Base-by-base conservation (phyloP, 2,888 invertebrate species). In the Eretmocerus hayati region DNA sequence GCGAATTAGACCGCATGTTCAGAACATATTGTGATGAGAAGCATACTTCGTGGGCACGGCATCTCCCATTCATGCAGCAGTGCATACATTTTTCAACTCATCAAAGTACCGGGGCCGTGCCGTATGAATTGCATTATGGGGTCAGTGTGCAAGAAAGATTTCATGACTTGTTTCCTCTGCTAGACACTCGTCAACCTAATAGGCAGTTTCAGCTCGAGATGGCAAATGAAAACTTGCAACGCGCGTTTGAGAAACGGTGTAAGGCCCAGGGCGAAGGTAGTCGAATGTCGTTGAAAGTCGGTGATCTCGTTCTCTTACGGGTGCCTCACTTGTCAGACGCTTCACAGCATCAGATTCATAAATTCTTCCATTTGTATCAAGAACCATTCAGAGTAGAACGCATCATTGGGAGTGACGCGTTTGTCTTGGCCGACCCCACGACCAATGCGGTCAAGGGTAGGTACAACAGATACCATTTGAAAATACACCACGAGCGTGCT, bases 331-430 rank as follows among this genome's bases (percentile, higher is more conserved):
- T 44, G 11, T 44, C 44, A 2, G 31, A 44, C 9, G 44, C 37
- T 4, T 23, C 31, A 2, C 30, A 44, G n/a, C 23, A 36, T 18
- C 19, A 19, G 11, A 44, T 19, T 16, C 18, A 35, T 4, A 43
- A 43, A n/a, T 43, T 43, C 16, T 43, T 43, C n/a, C n/a, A 13
- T 4, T 44, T 44, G 30, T 42, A 20, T 36, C 4, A 44, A 20
- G 44, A 37, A 4, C 44, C 44, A n/a, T 43, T 36, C 19, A 13
- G 8, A 3, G 36, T 43, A 9, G 5, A 13, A 13, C 9, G 15
- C 5, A 30, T 5, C 11, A 18, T 40, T 16, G 40, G 40, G 2
- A 15, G 4, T 5, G 19, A 40, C 19, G 40, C 40, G 3, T 40
- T 3, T 18, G 3, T 26, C 5, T n/a, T 40, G 4, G 30, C 13